Conservation (phyloP, 64 coral and sea anemone species). For the Montipora capricornis region DNA sequence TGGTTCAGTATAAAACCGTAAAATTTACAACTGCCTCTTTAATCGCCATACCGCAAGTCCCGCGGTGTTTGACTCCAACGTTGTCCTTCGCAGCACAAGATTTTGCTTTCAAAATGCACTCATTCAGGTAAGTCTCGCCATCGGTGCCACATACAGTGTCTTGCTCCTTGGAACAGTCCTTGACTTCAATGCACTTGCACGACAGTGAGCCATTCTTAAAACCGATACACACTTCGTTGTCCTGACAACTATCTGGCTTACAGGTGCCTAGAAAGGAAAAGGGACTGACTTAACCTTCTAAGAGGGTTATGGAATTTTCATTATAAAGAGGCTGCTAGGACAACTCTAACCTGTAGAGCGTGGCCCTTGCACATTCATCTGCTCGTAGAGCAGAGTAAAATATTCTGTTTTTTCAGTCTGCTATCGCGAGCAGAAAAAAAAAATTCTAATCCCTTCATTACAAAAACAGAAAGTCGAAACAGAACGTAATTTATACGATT, state of each 20-base stretch:
- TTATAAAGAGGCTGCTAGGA: background rate
- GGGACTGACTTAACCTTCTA: background rate
- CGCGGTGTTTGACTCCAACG: conserved; percentile 52
- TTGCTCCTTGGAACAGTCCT: conserved; percentile 82
- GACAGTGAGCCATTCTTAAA: conserved; percentile 10
- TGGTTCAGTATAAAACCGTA: too few relatives aligned
- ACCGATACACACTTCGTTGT: conserved; percentile 67
- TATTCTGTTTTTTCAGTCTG: too few relatives aligned
- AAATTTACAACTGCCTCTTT: too few relatives aligned
- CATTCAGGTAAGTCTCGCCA: conserved; percentile 63
- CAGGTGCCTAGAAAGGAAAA: conserved; percentile 32
- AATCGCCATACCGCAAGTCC: conserved; percentile 57
- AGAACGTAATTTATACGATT: too few relatives aligned
- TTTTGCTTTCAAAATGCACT: conserved; percentile 72
- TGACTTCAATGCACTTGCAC: conserved; percentile 76
- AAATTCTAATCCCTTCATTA: too few relatives aligned
- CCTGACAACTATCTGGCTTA: conserved; percentile 23
- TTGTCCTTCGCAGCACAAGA: conserved; percentile 56
- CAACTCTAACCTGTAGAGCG: too few relatives aligned
- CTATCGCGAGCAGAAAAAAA: too few relatives aligned
- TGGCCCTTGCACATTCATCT: too few relatives aligned
- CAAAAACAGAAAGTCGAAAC: too few relatives aligned
- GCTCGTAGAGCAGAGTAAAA: too few relatives aligned
- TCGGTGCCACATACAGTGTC: conserved; percentile 84
- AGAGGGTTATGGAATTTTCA: background rate